Percentiles rank a stretch among this genome's conserved stretches.
These are phyloP conservation scores for Amblyjoppa fuscipennis DNA, from an alignment of 2,888 invertebrate genomes.

Conservation along the genomic window DNA sequence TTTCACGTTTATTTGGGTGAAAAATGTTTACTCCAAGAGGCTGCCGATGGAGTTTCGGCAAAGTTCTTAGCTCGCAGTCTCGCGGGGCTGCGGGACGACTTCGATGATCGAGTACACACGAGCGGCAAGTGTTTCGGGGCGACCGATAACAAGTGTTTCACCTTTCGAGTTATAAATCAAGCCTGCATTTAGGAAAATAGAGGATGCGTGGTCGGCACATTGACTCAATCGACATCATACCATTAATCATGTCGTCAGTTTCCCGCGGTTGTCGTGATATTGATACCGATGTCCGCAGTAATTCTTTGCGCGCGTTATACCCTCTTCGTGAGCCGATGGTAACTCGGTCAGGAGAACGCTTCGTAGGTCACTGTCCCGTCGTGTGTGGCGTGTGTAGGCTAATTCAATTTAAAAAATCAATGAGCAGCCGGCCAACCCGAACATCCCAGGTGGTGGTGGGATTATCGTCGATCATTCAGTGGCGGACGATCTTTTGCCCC, in stretches of 20 bases:
- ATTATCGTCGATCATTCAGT: slow-evolving; percentile 4
- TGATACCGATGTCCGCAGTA: too few species aligned
- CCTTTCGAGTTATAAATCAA: slow-evolving; percentile 7
- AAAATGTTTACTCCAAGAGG: slow-evolving; percentile 76
- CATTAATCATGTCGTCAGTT: too few species aligned
- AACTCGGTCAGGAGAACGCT: slow-evolving; percentile 19
- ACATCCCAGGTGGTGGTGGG: background rate
- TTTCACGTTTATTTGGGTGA: slow-evolving; percentile 70
- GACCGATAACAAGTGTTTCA: slow-evolving; percentile 14
- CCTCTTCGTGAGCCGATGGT: too few species aligned
- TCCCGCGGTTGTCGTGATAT: too few species aligned
- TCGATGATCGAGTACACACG: slow-evolving; percentile 43
- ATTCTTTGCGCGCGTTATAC: too few species aligned
- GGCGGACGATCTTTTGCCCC: background rate
- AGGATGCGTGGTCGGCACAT: background rate
- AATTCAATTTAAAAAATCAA: slow-evolving; percentile 39
- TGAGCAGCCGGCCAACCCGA: background rate
- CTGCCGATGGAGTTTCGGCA: background rate
- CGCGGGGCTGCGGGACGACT: background rate
- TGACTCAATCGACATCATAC: background rate
- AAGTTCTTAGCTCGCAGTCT: slow-evolving; percentile 11
- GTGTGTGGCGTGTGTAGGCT: slow-evolving; percentile 7
- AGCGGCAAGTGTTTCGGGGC: slow-evolving; percentile 21
- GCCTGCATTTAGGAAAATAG: background rate
- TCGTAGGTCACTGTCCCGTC: slow-evolving; percentile 61